These are phyloP conservation scores for Musca domestica DNA, from an alignment of 1,140 invertebrate genomes.

Conservation along the genomic window DNA sequence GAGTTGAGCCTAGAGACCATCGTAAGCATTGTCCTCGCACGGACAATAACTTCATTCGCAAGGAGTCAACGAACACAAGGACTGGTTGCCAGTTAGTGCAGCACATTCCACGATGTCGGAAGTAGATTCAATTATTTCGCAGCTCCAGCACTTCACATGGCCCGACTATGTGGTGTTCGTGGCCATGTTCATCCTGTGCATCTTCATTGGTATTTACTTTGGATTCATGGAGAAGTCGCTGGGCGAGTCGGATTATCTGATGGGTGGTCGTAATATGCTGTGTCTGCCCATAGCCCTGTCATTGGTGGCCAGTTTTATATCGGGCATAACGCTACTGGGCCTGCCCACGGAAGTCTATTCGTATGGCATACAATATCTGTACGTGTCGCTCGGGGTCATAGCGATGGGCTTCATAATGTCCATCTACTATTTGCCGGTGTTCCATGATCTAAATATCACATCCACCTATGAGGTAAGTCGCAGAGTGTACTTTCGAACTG, in stretches of 20 bases:
- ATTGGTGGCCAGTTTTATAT: slow-evolving; percentile 74
- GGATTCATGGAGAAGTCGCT: slow-evolving; percentile 60
- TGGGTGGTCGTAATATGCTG: slow-evolving; percentile 62
- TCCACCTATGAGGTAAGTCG: slow-evolving; percentile 81
- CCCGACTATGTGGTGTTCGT: slow-evolving; percentile 59
- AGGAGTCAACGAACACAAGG: not conserved
- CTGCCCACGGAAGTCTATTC: slow-evolving; percentile 89
- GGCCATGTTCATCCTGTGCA: slow-evolving; percentile 59
- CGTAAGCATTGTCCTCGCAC: not conserved
- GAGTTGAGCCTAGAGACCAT: not conserved
- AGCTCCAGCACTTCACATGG: slow-evolving; percentile 53
- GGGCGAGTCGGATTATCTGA: slow-evolving; percentile 61
- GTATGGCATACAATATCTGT: slow-evolving; percentile 78
- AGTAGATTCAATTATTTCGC: slow-evolving; percentile 60
- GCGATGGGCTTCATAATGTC: slow-evolving; percentile 69
- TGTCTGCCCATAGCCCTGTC: slow-evolving; percentile 60
- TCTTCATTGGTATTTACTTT: slow-evolving; percentile 64
- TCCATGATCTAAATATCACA: slow-evolving; percentile 76
- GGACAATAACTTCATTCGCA: too few species aligned
- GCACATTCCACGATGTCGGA: slow-evolving; percentile 40
- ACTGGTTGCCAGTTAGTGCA: not conserved
- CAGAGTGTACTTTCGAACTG: too few species aligned
- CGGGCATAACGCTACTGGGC: slow-evolving; percentile 86
- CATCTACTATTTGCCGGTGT: slow-evolving; percentile 72
- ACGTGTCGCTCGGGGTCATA: slow-evolving; percentile 63